A percentile compares a stretch with the other conserved stretches of the same genome.
Conservation (phyloP, 2,113 vertebrate genomes). For the Eidolon helvum region DNA sequence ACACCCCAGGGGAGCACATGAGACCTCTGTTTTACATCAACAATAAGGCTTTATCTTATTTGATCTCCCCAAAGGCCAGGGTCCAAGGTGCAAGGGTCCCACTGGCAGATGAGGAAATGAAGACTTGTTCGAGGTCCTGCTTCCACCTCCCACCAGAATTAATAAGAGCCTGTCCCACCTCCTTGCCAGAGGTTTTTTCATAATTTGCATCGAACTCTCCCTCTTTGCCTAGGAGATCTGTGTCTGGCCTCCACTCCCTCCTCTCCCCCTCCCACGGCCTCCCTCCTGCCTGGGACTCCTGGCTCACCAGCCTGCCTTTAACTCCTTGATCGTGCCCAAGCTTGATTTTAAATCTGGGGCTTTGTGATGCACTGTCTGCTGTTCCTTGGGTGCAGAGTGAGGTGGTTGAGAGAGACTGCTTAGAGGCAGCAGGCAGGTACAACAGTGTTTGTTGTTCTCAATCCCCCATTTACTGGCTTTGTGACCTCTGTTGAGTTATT, state of each 20-base stretch:
- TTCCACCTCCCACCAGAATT: accelerated
- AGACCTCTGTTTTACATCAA: background rate
- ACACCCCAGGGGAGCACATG: background rate
- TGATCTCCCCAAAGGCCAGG: background rate
- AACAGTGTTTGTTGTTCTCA: background rate
- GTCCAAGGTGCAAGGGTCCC: no score
- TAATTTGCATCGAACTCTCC: background rate
- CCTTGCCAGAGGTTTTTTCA: background rate
- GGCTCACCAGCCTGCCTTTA: background rate
- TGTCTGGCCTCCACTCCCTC: background rate
- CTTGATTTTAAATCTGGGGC: background rate
- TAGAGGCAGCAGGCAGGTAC: background rate
- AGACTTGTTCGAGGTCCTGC: background rate
- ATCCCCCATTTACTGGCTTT: background rate
- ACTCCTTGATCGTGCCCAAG: background rate
- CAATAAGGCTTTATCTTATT: background rate
- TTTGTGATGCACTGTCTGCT: background rate
- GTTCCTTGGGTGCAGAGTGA: background rate
- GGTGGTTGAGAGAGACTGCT: background rate
- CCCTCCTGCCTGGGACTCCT: no score
- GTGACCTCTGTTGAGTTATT: background rate
- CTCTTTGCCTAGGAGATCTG: background rate
- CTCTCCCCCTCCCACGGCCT: no score
- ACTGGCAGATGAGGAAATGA: background rate
- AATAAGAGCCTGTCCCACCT: background rate